Conservation (phyloP, 2,113 vertebrate species). For the Anarhynchus alexandrinus region DNA sequence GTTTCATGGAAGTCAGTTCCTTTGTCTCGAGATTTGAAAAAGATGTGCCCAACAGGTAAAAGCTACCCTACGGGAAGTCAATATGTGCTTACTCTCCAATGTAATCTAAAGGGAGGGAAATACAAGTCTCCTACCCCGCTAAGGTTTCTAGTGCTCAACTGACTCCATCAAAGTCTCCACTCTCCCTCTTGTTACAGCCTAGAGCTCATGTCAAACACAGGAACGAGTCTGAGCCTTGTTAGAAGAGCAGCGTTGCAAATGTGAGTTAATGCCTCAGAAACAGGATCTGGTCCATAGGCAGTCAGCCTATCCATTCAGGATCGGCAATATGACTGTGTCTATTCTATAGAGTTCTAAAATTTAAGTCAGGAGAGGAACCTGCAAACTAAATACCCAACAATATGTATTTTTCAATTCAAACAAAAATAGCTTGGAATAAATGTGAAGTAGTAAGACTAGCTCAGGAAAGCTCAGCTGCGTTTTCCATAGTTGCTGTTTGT, state of each 20-base stretch:
- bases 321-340: not conserved
- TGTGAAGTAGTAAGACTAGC: not conserved
- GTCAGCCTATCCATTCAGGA: not conserved
- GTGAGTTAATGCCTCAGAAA: not conserved
- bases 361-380: not conserved
- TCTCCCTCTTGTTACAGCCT: not conserved
- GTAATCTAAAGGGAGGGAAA: not conserved
- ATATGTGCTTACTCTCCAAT: not conserved
- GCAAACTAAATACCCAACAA: not conserved
- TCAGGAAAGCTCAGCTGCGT: not conserved
- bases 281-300: fast-evolving
- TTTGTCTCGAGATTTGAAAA: not conserved
- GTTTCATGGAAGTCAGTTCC: not conserved
- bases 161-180: fast-evolving
- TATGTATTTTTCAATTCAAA: not conserved
- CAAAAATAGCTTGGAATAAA: not conserved
- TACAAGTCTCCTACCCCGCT: not conserved
- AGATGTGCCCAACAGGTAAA: not conserved
- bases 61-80: not conserved
- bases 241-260: not conserved
- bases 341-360: not conserved
- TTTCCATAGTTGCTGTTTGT: not conserved
- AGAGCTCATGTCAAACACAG: not conserved
- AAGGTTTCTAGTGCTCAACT: not conserved
- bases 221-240: not conserved